Conservation (phyloP, 1,140 invertebrate species). For the Magallana angulata region DNA sequence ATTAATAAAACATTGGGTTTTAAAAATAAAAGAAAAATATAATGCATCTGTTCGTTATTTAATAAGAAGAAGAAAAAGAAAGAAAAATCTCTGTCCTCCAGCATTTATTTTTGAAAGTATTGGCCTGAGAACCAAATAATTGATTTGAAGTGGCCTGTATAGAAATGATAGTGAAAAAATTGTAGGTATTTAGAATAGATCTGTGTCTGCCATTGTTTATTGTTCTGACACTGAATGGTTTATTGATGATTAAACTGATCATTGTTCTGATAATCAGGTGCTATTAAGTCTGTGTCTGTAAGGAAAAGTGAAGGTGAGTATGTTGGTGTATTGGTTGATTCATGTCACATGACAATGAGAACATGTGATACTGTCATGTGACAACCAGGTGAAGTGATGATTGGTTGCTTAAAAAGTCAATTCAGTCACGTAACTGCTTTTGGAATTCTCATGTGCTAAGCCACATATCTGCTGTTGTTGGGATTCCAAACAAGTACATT, state of each 20-base stretch:
- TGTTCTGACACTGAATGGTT: too few species aligned
- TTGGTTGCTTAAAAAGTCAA: neutral
- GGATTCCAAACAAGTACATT: too few species aligned
- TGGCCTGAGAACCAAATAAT: too few species aligned
- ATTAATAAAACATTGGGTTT: too few species aligned
- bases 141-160: neutral
- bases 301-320: conserved; percentile 15
- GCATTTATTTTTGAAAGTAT: too few species aligned
- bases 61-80: too few species aligned
- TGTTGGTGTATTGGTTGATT: neutral
- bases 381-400: neutral
- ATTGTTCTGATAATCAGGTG: neutral
- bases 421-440: too few species aligned
- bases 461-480: too few species aligned
- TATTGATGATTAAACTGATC: neutral
- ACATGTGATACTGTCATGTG: neutral
- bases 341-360: neutral
- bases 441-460: too few species aligned
- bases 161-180: neutral
- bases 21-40: too few species aligned
- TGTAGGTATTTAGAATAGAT: neutral
- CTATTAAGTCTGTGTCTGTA: neutral
- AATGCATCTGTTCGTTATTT: too few species aligned
- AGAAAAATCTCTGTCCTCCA: too few species aligned
- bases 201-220: neutral